phyloP scores from a whole-genome alignment of 2,113 vertebrate species.

The Caloenas nicobarica region DNA sequence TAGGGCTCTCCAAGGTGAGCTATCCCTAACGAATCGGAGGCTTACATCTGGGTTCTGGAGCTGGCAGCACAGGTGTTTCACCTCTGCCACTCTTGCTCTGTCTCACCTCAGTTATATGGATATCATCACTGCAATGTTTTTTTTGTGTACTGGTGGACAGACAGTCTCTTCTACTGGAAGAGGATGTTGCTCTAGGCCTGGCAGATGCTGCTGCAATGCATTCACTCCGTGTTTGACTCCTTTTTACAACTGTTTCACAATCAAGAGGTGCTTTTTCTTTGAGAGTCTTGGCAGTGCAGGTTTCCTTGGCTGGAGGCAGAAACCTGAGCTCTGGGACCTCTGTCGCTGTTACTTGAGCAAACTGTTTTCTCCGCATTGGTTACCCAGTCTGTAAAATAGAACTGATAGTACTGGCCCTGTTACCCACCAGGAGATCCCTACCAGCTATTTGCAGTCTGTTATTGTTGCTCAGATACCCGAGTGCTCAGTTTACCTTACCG shows the following conservation, averaged over 20 bases:
- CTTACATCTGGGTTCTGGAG: neutral
- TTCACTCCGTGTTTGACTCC: neutral
- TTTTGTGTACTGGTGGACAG: neutral
- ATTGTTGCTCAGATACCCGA: neutral
- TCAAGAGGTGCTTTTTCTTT: neutral
- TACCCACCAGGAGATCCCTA: neutral
- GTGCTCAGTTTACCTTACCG: neutral
- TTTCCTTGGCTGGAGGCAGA: neutral
- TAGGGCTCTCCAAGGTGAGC: neutral
- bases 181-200: neutral
- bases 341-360: neutral
- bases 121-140: neutral
- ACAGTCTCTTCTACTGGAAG: neutral
- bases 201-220: neutral
- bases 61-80: neutral
- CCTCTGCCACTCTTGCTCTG: neutral
- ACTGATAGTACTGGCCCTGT: neutral
- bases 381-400: neutral
- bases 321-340: neutral
- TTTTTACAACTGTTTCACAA: neutral
- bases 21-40: accelerated
- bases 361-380: neutral
- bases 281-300: neutral
- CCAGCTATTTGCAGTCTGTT: neutral
- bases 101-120: neutral